Conservation (phyloP, 2,113 vertebrate species). For the Micromys minutus region DNA sequence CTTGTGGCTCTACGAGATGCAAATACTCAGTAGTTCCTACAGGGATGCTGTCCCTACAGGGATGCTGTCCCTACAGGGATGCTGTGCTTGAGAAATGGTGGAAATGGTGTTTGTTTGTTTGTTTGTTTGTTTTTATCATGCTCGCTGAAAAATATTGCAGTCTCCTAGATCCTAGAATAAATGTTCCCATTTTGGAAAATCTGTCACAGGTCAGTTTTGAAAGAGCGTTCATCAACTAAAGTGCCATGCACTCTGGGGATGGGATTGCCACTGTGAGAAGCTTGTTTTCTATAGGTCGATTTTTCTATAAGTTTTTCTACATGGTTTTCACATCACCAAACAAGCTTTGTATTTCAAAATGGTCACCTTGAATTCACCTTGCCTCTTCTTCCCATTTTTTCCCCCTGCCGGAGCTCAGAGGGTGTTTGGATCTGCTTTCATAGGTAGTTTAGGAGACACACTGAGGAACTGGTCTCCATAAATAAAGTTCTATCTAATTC, state of each 20-base stretch:
- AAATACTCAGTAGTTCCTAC: background rate
- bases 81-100: background rate
- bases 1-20: background rate
- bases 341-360: conserved; percentile 2
- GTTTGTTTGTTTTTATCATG: conserved; percentile 57
- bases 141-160: background rate
- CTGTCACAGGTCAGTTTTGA: background rate
- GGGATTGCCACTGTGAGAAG: background rate
- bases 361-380: background rate
- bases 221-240: background rate
- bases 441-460: background rate
- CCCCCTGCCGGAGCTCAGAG: background rate
- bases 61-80: background rate
- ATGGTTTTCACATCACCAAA: conserved; percentile 42
- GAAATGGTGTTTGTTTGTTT: conserved; percentile 67
- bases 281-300: background rate
- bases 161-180: background rate
- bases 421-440: background rate
- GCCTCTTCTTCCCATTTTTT: background rate
- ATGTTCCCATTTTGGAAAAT: background rate
- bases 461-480: background rate
- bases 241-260: background rate
- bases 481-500: background rate
- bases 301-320: background rate
- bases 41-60: background rate